Conservation (phyloP, 2,797 vertebrate species). For the Labroides dimidiatus region DNA sequence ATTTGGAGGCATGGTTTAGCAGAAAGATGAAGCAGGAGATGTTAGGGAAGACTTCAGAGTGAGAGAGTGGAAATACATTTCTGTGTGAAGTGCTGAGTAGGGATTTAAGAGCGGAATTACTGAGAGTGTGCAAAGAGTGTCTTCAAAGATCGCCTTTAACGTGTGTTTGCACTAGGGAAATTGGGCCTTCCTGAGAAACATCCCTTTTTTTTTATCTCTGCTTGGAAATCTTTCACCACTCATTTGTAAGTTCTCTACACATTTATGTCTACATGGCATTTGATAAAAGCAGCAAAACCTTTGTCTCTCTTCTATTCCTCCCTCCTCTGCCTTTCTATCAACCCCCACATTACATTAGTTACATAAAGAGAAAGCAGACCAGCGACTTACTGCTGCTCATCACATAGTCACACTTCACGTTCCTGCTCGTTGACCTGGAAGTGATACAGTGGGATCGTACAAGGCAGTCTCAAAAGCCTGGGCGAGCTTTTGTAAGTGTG, state of each 20-base stretch:
- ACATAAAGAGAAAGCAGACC: constrained; percentile 40
- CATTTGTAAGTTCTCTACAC: constrained; percentile 17
- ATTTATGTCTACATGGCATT: constrained; percentile 31
- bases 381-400: constrained; percentile 46
- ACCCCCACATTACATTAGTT: constrained; percentile 25
- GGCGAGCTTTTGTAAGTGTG: constrained; percentile 49
- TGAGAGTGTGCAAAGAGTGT: constrained; percentile 35
- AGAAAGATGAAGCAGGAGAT: constrained; percentile 4
- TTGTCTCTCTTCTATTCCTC: constrained; percentile 9
- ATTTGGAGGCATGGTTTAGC: constrained; percentile 1
- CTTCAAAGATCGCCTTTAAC: constrained; percentile 66
- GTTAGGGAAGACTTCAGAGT: constrained; percentile 44
- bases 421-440: constrained; percentile 78
- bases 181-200: constrained; percentile 48
- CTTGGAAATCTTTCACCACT: constrained; percentile 54
- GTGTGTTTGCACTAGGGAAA: constrained; percentile 53
- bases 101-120: constrained; percentile 61
- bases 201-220: constrained; percentile 32
- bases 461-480: constrained; percentile 56
- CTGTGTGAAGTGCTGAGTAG: constrained; percentile 59
- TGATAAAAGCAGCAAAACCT: constrained; percentile 39
- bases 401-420: constrained; percentile 58
- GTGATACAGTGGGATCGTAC: constrained; percentile 57
- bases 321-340: constrained; percentile 4
- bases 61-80: constrained; percentile 41